Conservation (phyloP, 1,140 invertebrate species). For the Pantala flavescens region DNA sequence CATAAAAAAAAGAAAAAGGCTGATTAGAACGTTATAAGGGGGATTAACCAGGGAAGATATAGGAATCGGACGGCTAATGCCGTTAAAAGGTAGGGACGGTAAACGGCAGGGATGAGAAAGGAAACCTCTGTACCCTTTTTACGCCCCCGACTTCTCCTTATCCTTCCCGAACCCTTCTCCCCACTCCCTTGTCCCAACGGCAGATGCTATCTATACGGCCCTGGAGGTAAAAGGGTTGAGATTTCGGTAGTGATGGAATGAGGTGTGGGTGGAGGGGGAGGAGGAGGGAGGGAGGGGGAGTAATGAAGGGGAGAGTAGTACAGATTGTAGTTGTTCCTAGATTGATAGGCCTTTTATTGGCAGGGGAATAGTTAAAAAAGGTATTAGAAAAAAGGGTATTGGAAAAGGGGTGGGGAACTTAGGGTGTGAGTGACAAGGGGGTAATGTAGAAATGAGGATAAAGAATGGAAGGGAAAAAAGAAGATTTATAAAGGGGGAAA, state of each 20-base stretch:
- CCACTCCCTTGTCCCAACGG: not conserved
- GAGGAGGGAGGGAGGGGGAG: too few species aligned
- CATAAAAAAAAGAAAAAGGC: not conserved
- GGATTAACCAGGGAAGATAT: not conserved
- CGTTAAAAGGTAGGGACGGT: not conserved
- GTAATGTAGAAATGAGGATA: too few species aligned
- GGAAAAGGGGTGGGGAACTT: too few species aligned
- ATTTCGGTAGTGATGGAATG: not conserved
- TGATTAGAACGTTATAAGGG: not conserved
- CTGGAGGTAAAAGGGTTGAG: not conserved
- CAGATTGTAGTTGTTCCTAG: too few species aligned
- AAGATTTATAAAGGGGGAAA: too few species aligned
- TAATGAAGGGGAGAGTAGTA: too few species aligned
- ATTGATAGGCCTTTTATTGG: too few species aligned
- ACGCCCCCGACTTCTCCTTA: not conserved
- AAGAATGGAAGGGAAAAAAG: too few species aligned
- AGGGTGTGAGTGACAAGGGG: too few species aligned
- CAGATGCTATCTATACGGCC: constrained; percentile 7
- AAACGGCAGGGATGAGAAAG: not conserved
- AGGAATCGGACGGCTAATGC: not conserved
- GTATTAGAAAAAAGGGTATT: too few species aligned
- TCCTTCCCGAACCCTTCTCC: not conserved
- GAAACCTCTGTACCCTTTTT: not conserved
- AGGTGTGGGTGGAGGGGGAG: not conserved
- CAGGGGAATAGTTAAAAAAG: too few species aligned